Evolutionary conservation across 2,888 invertebrate genomes (phyloP).

Genomic region (Protonemura montana): DNA sequence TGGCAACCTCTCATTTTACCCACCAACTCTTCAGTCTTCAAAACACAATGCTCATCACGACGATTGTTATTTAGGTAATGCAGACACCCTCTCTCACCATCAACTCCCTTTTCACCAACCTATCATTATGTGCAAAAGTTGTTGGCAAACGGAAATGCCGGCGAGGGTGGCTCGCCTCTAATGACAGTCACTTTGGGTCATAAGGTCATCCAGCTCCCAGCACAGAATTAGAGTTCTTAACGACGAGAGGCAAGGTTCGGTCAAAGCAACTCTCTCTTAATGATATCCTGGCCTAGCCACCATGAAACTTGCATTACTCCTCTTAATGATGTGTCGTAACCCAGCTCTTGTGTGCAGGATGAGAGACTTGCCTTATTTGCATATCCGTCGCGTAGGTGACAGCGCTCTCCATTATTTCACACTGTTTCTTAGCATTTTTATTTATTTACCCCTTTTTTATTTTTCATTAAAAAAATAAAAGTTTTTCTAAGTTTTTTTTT

Average conservation of each 20-base stretch:
- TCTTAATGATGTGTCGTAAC: neutral
- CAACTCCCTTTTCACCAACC: neutral
- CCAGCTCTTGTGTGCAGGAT: neutral
- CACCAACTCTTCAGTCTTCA: neutral
- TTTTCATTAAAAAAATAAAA: no score
- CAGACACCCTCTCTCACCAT: neutral
- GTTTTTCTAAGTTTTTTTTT: no score
- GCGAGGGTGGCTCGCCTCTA: neutral
- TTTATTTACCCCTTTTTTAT: no score
- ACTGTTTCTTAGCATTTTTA: neutral
- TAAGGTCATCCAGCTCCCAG: neutral
- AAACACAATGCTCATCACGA: neutral
- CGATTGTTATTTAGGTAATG: neutral
- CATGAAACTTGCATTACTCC: neutral
- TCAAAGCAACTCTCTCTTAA: neutral
- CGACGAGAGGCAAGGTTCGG: neutral
- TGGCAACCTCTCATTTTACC: neutral
- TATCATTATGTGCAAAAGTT: neutral
- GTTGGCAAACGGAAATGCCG: neutral
- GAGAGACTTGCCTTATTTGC: neutral
- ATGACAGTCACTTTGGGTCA: conserved; percentile 12
- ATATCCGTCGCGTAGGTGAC: neutral
- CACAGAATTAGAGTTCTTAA: neutral
- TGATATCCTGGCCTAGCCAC: neutral
- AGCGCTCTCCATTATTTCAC: neutral